Evolutionary conservation across 1,140 invertebrate species (phyloP), one percentile per base, ranked within the genome.

Genomic region (Callitettix versicolor): DNA sequence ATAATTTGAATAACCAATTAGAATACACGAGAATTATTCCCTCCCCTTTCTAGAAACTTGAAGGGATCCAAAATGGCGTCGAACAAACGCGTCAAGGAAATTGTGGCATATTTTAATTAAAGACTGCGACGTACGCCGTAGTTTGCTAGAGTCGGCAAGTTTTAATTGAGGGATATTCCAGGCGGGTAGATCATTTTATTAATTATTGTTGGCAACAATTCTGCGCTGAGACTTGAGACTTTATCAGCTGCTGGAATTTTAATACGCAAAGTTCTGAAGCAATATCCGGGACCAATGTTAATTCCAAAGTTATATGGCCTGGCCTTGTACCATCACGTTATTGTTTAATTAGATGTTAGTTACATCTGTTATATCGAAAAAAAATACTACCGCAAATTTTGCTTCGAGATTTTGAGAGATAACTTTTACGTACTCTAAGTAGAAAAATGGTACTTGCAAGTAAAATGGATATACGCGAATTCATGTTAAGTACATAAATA

Each of bases 121-220:
- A 62, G 47, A 46, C 46, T 18, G 14, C 40, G 40, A 26, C 58
- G 36, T 30, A 30, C 26, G 26, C 7, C 24, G 36, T 3, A 30
- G 26, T 30, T 30, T 30, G 26, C 3, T 3, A 30, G 26, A 38
- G 21, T 42, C 17, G 53, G 58, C 57, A 63, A 63, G 62, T 63
- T 63, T 63, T 63, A 63, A 63, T 62, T 63, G 62, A 63, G 58
- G 62, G 57, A 57, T 59, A 58, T 59, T 60, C 60, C 57, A 55
- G 53, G 46, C 57, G 47, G 54, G 59, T 56, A 57, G 54, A 58
- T 63, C 60, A 59, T 63, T 61, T 59, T 61, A 63, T 63, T 63
- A 63, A 63, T 63, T 63, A 63, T 59, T 52, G 56, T 57, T 51
- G 60, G 12, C 47, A 33, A 20, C 26, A 30, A 30, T 30, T 30